These are phyloP conservation scores for Lasioglossum calceatum DNA, from an alignment of 2,888 invertebrate genomes.

Conservation along the genomic window DNA sequence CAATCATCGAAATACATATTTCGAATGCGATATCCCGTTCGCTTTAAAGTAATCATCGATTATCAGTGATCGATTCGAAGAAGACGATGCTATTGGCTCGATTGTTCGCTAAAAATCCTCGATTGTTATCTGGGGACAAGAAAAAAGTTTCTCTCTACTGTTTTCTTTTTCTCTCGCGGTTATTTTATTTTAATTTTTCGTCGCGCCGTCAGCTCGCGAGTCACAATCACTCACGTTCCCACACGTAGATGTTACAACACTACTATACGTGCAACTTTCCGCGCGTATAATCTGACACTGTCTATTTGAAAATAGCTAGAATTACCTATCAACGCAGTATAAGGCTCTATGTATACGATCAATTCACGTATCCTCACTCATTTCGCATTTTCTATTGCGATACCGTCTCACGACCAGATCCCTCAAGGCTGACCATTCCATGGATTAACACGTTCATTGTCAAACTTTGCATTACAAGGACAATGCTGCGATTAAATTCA, in stretches of 20 bases:
- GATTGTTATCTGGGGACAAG: not conserved
- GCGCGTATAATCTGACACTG: conserved; percentile 22
- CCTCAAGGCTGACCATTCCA: not conserved
- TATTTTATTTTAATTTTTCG: conserved; percentile 17
- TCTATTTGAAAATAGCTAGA: conserved; percentile 36
- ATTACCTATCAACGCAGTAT: conserved; percentile 25
- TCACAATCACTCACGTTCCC: conserved; percentile 11
- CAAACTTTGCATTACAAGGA: not conserved
- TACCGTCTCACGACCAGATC: conserved; percentile 8
- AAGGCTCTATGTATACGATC: conserved; percentile 6
- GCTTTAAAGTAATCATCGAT: conserved; percentile 1
- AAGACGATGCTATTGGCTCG: not conserved
- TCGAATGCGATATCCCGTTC: not conserved
- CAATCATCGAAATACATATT: not conserved
- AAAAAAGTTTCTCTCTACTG: not conserved
- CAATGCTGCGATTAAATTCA: not conserved
- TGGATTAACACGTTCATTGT: not conserved
- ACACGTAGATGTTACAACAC: conserved; percentile 19
- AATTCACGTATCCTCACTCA: conserved; percentile 4
- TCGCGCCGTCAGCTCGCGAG: not conserved
- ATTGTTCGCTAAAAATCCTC: not conserved
- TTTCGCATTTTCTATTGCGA: conserved; percentile 22
- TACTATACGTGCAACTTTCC: conserved; percentile 9
- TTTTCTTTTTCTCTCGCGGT: not conserved
- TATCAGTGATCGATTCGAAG: not conserved